Evolutionary conservation across 2,797 vertebrate species (phyloP).

Genomic region (Vireo griseus): DNA sequence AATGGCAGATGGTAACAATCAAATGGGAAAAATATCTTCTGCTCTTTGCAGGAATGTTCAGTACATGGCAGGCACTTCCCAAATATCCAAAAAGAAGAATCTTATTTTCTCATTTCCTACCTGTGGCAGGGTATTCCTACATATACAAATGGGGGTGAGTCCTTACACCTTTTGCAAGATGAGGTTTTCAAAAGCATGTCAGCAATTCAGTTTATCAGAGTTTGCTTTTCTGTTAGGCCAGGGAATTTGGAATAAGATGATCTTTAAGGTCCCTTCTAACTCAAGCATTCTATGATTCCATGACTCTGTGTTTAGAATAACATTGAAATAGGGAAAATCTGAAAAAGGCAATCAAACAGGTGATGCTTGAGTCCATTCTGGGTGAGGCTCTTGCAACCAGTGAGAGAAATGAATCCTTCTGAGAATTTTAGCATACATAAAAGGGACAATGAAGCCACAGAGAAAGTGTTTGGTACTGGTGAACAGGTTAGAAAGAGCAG

Average conservation of each 20-base stretch:
- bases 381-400: neutral
- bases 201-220: neutral
- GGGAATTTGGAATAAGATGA: neutral
- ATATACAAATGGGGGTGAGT: neutral
- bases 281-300: neutral
- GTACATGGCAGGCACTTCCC: fast-evolving
- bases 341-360: neutral
- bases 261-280: neutral
- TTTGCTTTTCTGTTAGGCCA: neutral
- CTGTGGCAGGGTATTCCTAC: neutral
- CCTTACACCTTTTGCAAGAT: neutral
- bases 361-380: neutral
- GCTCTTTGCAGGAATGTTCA: fast-evolving
- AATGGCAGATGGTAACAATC: neutral
- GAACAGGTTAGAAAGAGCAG: neutral
- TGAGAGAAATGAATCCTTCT: neutral
- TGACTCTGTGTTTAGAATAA: neutral
- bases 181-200: neutral
- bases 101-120: neutral
- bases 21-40: neutral
- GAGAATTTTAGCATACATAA: neutral
- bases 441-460: neutral
- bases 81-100: neutral
- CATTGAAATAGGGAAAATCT: neutral
- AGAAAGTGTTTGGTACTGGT: neutral